Evolutionary conservation across 2,888 invertebrate species (phyloP).

Genomic region (Ptilodon capucinus): DNA sequence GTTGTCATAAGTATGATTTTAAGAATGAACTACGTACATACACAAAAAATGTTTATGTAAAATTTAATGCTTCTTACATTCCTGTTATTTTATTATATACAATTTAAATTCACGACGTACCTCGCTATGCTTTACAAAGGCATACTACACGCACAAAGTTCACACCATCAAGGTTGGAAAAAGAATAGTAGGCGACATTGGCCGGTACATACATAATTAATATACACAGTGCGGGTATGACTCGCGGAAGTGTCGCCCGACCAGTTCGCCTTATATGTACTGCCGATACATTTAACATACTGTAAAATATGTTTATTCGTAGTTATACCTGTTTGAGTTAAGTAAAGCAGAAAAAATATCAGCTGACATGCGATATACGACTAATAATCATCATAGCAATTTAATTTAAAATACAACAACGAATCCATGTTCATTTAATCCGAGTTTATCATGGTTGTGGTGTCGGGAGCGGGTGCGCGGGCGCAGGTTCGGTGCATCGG

Average conservation of each 20-base stretch:
- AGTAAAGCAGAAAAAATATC: too few relatives aligned
- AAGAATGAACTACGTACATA: too few relatives aligned
- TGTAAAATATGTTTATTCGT: constrained; percentile 33
- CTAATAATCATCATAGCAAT: too few relatives aligned
- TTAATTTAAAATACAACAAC: too few relatives aligned
- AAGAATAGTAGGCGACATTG: constrained; percentile 74
- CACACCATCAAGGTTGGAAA: constrained; percentile 61
- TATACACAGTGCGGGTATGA: constrained; percentile 54
- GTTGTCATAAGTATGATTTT: too few relatives aligned
- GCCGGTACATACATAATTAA: constrained; percentile 55
- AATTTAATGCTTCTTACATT: too few relatives aligned
- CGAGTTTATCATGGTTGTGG: constrained; percentile 11
- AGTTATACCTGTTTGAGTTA: constrained; percentile 29
- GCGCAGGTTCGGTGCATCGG: constrained; percentile 50
- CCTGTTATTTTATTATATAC: not conserved
- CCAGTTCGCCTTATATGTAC: constrained; percentile 68
- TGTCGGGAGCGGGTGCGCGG: constrained; percentile 16
- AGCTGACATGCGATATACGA: too few relatives aligned
- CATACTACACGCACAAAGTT: constrained; percentile 31
- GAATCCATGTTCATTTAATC: constrained; percentile 15
- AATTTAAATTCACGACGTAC: not conserved
- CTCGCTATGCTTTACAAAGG: not conserved
- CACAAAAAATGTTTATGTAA: too few relatives aligned
- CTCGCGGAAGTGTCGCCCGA: constrained; percentile 69
- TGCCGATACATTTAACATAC: constrained; percentile 47